These are phyloP conservation scores for Dicrurus megarhynchus DNA, from an alignment of 2,113 vertebrate species.

Conservation along the genomic window DNA sequence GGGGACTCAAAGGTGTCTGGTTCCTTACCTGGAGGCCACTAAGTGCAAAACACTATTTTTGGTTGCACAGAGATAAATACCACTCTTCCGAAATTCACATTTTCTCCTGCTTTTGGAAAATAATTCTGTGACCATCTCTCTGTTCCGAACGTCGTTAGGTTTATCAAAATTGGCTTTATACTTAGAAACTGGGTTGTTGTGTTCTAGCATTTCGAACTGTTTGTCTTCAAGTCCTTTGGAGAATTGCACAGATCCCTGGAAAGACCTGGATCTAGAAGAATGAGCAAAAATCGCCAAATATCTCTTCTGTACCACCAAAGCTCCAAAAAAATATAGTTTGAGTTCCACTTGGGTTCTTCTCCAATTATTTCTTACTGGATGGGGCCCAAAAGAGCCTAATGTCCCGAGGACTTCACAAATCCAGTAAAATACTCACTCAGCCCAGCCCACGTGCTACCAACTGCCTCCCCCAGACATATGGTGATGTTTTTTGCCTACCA, in stretches of 20 bases:
- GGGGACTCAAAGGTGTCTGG: not conserved
- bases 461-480: slow-evolving; percentile 75
- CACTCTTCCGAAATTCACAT: accelerated
- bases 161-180: not conserved
- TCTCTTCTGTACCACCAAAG: not conserved
- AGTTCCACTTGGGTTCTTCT: not conserved
- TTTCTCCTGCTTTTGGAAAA: not conserved
- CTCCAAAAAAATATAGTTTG: not conserved
- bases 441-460: slow-evolving; percentile 51
- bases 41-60: not conserved
- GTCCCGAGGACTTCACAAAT: slow-evolving; percentile 44
- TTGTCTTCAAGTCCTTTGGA: not conserved
- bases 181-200: slow-evolving; percentile 8
- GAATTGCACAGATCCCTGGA: not conserved
- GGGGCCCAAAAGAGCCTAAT: not conserved
- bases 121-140: not conserved
- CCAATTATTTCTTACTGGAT: slow-evolving; percentile 7
- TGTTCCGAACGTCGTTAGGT: not conserved
- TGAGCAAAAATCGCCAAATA: not conserved
- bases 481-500: slow-evolving; percentile 47
- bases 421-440: slow-evolving; percentile 42
- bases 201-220: not conserved
- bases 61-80: not conserved
- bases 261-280: not conserved
- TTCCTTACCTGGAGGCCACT: not conserved